Evolutionary conservation across 1,140 invertebrate species (phyloP).

Genomic region (Neoseiulus cucumeris): DNA sequence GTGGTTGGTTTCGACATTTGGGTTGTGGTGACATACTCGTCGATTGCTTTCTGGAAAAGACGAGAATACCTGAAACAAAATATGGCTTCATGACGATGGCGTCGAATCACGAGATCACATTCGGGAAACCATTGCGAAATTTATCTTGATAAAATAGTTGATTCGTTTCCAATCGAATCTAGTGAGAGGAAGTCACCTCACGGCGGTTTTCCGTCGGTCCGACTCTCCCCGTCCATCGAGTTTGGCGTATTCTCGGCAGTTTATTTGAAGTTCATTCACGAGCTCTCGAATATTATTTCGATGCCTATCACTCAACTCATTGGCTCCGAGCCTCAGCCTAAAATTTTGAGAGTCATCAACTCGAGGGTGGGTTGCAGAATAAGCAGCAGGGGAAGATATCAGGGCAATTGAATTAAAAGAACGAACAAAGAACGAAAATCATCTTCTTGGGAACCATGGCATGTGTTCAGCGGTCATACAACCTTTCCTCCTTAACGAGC

Average conservation of each 20-base stretch:
- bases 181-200: background rate
- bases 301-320: background rate
- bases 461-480: too few species aligned
- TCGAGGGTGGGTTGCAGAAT: too few species aligned
- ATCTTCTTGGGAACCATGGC: too few species aligned
- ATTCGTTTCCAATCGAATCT: too few species aligned
- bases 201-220: background rate
- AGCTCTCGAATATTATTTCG: background rate
- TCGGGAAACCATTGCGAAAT: too few species aligned
- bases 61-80: background rate
- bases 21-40: background rate
- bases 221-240: background rate
- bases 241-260: background rate
- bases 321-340: background rate
- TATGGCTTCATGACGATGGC: too few species aligned
- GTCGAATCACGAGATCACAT: too few species aligned
- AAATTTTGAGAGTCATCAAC: too few species aligned
- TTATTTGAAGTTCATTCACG: background rate
- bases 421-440: too few species aligned
- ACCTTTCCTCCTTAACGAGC: slow-evolving; percentile 7
- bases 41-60: background rate
- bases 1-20: background rate
- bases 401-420: too few species aligned
- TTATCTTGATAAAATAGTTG: too few species aligned
- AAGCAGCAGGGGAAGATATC: too few species aligned